Evolutionary conservation across 2,113 vertebrate species (phyloP).

Genomic region (Synodontis membranacea): DNA sequence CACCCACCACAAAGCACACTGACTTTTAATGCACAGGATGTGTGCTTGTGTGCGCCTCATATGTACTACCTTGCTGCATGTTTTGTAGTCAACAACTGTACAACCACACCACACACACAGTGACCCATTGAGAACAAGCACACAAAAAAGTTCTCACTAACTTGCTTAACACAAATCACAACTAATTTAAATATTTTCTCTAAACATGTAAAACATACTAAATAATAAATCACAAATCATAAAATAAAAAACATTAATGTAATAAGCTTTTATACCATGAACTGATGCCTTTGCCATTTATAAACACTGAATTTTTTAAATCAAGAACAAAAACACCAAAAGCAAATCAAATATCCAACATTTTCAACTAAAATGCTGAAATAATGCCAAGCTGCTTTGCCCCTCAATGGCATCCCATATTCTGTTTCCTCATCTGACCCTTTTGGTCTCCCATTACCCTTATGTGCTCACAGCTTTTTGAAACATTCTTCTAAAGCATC

Average conservation of each 20-base stretch:
- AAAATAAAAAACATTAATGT: not conserved
- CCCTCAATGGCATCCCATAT: not conserved
- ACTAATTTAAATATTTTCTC: too few relatives aligned
- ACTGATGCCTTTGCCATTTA: not conserved
- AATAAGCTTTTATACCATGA: not conserved
- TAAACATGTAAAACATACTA: not conserved
- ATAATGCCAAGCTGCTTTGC: not conserved
- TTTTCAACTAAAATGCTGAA: not conserved
- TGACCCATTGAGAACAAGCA: too few relatives aligned
- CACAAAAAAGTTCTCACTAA: too few relatives aligned
- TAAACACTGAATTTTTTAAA: not conserved
- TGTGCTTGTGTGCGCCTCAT: not conserved
- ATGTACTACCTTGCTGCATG: not conserved
- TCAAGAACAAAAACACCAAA: not conserved
- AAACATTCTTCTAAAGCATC: not conserved
- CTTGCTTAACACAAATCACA: not conserved
- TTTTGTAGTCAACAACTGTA: not conserved
- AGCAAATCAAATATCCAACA: not conserved
- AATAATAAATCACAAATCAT: not conserved
- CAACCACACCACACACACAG: not conserved
- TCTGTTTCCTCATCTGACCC: not conserved
- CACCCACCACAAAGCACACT: not conserved
- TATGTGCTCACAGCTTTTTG: not conserved
- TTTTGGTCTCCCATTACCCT: not conserved
- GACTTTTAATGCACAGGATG: slow-evolving; percentile 15